phyloP scores from a whole-genome alignment of 23 tunicate genomes.

The Oikopleura vanhoeffeni region DNA sequence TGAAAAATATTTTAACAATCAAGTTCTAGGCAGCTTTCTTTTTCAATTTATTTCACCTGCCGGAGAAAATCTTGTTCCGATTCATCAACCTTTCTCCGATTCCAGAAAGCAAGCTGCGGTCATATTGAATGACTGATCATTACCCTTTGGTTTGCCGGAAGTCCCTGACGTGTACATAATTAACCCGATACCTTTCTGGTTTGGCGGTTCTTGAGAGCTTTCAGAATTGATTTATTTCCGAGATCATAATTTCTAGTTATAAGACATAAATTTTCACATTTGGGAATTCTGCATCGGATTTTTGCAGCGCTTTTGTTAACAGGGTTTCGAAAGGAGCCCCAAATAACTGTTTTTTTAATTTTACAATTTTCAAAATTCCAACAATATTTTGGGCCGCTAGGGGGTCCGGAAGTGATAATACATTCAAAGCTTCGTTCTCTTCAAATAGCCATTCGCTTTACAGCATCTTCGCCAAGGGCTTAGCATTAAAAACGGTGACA shows the following conservation, averaged over 20 bases:
- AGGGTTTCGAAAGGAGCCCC: neutral
- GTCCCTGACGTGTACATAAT: constrained; percentile 89
- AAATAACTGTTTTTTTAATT: neutral
- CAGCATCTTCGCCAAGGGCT: constrained; percentile 85
- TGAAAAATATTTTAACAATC: no score
- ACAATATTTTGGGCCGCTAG: constrained; percentile 17
- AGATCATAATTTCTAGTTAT: neutral
- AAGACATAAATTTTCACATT: neutral
- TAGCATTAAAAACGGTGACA: constrained; percentile 66
- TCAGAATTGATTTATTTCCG: neutral
- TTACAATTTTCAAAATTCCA: neutral
- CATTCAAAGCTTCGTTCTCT: constrained; percentile 47
- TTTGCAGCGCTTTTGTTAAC: neutral
- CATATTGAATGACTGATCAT: constrained; percentile 51
- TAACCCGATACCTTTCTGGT: constrained; percentile 36
- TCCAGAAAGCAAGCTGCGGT: constrained; percentile 70
- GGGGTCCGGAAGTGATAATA: constrained; percentile 56
- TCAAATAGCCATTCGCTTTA: constrained; percentile 39
- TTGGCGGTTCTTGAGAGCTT: constrained; percentile 20
- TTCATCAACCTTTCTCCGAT: constrained; percentile 28
- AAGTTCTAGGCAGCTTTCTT: no score
- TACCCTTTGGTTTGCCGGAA: constrained; percentile 84
- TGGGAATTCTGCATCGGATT: neutral
- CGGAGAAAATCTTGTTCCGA: constrained; percentile 53
- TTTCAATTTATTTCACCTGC: neutral